These are phyloP conservation scores for Drosophila nebulosa DNA, from an alignment of 1,140 invertebrate species.

Conservation along the genomic window DNA sequence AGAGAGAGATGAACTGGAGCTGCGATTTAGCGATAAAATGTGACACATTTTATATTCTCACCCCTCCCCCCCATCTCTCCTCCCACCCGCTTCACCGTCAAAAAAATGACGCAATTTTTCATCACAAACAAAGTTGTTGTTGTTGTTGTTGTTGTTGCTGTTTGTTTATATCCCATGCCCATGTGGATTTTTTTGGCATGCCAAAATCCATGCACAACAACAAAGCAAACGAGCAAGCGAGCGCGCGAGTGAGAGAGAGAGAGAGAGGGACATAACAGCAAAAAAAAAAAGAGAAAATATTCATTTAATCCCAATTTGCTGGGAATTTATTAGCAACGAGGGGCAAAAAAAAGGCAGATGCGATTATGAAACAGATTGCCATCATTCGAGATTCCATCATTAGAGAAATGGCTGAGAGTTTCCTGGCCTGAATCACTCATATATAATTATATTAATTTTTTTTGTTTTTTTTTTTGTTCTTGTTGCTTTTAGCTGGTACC, in stretches of 20 bases:
- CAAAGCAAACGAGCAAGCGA: conserved; percentile 11
- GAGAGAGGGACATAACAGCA: not conserved
- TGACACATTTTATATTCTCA: conserved; percentile 51
- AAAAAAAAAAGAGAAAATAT: not conserved
- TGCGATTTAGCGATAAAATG: conserved; percentile 46
- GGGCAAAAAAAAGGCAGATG: not conserved
- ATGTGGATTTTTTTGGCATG: conserved; percentile 16
- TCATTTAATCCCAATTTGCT: not conserved
- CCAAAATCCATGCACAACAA: conserved; percentile 33
- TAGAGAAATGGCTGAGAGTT: too few species aligned
- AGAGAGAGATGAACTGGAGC: not conserved
- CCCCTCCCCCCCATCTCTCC: too few species aligned
- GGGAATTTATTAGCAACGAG: not conserved
- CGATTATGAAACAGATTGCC: not conserved
- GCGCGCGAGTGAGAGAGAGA: not conserved
- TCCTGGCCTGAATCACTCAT: too few species aligned
- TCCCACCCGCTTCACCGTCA: too few species aligned
- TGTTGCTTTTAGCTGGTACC: conserved; percentile 88
- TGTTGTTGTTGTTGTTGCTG: too few species aligned
- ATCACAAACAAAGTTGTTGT: not conserved
- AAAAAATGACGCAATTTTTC: conserved; percentile 69
- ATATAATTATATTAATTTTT: not conserved
- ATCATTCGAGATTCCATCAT: too few species aligned
- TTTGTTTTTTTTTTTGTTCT: not conserved
- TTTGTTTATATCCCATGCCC: conserved; percentile 42